These are phyloP conservation scores for Pionites leucogaster DNA, from an alignment of 2,113 vertebrate genomes.

Conservation along the genomic window DNA sequence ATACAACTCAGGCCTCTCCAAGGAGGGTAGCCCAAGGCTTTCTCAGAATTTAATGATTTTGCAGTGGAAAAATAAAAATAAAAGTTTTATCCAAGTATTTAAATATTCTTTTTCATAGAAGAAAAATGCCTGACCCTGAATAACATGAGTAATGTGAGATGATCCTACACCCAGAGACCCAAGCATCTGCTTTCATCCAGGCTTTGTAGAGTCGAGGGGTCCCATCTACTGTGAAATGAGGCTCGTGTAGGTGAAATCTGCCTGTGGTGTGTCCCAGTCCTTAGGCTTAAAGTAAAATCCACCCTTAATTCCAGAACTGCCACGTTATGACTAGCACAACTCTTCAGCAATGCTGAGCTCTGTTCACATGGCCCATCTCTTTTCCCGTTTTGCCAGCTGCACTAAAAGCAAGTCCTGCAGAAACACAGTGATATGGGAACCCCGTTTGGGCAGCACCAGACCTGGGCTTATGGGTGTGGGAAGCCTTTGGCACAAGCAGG, in stretches of 20 bases:
- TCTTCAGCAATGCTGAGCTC: background rate
- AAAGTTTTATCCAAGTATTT: background rate
- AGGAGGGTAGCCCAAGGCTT: background rate
- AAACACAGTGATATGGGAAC: accelerated
- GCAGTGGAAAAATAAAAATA: background rate
- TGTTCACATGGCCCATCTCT: background rate
- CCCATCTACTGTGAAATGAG: background rate
- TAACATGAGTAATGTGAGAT: background rate
- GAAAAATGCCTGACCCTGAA: background rate
- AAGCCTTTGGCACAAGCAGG: background rate
- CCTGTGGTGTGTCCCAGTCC: accelerated
- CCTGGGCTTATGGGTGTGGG: accelerated
- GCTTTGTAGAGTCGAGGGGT: background rate
- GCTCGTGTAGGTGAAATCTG: background rate
- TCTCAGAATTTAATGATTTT: background rate
- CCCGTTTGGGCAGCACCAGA: background rate
- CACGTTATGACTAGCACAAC: accelerated
- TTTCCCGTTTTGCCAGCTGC: background rate
- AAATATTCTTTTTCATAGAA: background rate
- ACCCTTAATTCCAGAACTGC: background rate
- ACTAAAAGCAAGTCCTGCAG: background rate
- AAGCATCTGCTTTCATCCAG: background rate
- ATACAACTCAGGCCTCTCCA: background rate
- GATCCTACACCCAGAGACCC: background rate
- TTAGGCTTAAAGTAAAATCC: background rate